A percentile compares a stretch with the other conserved stretches of the same genome.
Conservation (phyloP, 2,888 invertebrate species). For the Cremastinae sp. region DNA sequence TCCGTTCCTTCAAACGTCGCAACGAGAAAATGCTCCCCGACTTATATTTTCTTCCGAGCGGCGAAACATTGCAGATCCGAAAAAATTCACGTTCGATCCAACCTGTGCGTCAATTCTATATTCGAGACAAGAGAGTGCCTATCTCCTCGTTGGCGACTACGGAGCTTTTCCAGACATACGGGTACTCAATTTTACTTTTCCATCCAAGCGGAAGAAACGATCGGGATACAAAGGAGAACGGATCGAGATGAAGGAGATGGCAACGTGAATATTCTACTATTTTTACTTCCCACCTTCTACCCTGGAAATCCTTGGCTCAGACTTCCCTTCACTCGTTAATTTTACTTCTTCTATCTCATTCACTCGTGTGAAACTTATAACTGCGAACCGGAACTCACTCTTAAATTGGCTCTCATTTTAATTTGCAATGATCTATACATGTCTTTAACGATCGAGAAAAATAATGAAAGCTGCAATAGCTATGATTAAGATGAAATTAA, state of each 20-base stretch:
- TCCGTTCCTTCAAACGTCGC: slow-evolving; percentile 43
- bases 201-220: slow-evolving; percentile 45
- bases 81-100: slow-evolving; percentile 53
- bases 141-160: slow-evolving; percentile 21
- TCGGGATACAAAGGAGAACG: slow-evolving; percentile 20
- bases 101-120: slow-evolving; percentile 43
- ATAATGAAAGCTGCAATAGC: slow-evolving; percentile 1
- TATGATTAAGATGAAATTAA: background rate
- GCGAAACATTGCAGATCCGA: slow-evolving; percentile 9
- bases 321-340: slow-evolving; percentile 22
- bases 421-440: background rate
- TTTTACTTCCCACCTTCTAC: slow-evolving; percentile 2
- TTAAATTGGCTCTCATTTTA: too few species aligned
- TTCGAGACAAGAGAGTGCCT: slow-evolving; percentile 6
- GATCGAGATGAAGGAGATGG: background rate
- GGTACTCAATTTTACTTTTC: slow-evolving; percentile 45
- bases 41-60: background rate
- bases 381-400: background rate
- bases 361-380: slow-evolving; percentile 28
- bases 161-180: slow-evolving; percentile 28
- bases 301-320: slow-evolving; percentile 6
- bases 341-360: slow-evolving; percentile 22
- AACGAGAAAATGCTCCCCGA: slow-evolving; percentile 6
- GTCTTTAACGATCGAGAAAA: background rate
- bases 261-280: background rate